Base-by-base conservation (phyloP, 2,113 vertebrate species). In the Dipodomys merriami region DNA sequence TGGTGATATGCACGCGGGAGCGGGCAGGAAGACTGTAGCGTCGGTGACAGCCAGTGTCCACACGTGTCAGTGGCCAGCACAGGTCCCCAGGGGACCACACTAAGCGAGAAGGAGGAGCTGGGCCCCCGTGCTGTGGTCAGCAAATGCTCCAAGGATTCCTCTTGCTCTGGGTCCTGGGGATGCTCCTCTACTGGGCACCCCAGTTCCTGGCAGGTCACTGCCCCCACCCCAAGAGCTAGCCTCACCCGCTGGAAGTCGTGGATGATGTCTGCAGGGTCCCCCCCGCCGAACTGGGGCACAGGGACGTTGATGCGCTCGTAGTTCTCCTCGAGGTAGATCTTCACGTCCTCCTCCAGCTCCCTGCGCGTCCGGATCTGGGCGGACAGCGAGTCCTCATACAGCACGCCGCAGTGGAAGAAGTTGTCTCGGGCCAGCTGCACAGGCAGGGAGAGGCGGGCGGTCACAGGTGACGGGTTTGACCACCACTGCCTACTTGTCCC, bases 221-320 rank as follows among this genome's bases (percentile, higher is more conserved):
- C 53, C 23, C 13, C 62, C 62, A 5, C 13, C 19, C 77, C 60
- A 11, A 7, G 39, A 9, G 25, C 60, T 2, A 7, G 93, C 76
- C 98, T 98, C 97, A 99, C 99, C 97, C 98, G 97, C 97, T 99
- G 98, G 97, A 99, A 99, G 95, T 99, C 99, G 0, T 99, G 99
- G 97, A 99, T 99, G 86, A 99, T 99, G 86, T 99, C 99, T 0
- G 99, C 99, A 0, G 99, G 98, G 96, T 99, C 99, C 0, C 99
- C 99, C 10, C 98, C 99, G 13, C 98, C 99, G 33, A 99, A 99
- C 97, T 98, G 98, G 29, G 99, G 99, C 95, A 99, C 98, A 0
- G 99, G 99, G 86, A 99, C 98, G 0, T 98, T 99, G 98, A 99
- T 99, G 86, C 98, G 98, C 95, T 99, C 99, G 0, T 99, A 99